Conservation (phyloP, 1,140 invertebrate genomes). For the Lithobius niger region DNA sequence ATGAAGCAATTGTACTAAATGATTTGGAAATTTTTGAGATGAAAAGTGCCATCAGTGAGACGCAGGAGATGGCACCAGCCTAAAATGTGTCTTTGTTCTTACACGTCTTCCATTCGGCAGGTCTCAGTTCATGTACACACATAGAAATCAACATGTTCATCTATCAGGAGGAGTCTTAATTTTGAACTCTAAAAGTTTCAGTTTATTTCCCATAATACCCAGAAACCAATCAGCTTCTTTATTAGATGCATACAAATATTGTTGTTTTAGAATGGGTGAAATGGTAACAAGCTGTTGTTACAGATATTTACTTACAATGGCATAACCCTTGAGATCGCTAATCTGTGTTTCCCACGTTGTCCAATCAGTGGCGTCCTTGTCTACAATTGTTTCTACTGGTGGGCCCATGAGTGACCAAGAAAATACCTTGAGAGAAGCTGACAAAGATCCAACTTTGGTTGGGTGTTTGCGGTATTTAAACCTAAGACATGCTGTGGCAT, state of each 20-base stretch:
- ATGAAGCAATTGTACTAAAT: too few species aligned
- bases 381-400: not conserved
- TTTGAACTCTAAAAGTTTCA: not conserved
- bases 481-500: not conserved
- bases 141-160: too few species aligned
- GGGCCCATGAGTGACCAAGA: constrained; percentile 6
- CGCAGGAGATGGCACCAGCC: too few species aligned
- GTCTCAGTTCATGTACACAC: too few species aligned
- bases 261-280: too few species aligned
- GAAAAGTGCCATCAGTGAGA: too few species aligned
- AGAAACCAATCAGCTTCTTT: not conserved
- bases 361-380: not conserved
- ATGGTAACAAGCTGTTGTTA: too few species aligned
- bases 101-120: too few species aligned
- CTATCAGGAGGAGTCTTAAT: not conserved
- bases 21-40: too few species aligned
- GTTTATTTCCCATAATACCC: not conserved
- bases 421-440: not conserved
- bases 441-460: not conserved
- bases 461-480: not conserved
- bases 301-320: constrained; percentile 5
- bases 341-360: not conserved
- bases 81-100: too few species aligned
- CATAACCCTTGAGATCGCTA: not conserved
- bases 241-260: too few species aligned